These are phyloP conservation scores for Trididemnum miniatum DNA, from an alignment of 23 tunicate species.

Conservation along the genomic window DNA sequence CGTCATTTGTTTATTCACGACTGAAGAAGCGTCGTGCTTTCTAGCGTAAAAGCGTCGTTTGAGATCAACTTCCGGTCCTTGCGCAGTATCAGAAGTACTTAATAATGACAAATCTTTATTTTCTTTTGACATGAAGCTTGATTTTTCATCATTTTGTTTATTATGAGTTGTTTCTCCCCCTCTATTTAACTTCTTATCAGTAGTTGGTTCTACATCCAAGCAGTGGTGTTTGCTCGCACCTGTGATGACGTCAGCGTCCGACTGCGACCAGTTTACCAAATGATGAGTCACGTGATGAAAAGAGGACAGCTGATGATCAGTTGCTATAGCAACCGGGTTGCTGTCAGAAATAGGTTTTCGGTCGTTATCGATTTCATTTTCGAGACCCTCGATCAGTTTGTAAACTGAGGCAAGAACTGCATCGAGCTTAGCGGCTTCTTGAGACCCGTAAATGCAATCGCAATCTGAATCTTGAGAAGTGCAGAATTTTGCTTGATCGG, in stretches of 20 bases:
- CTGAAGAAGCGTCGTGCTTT: not conserved
- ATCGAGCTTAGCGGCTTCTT: slow-evolving; percentile 15
- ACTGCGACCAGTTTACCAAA: not conserved
- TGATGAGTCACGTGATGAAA: not conserved
- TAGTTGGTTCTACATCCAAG: not conserved
- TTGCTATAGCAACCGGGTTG: slow-evolving; percentile 6
- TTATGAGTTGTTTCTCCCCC: not conserved
- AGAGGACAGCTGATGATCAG: not conserved
- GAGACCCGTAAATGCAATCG: not conserved
- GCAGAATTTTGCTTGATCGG: not conserved
- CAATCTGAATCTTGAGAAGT: not conserved
- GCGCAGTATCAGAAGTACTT: not conserved
- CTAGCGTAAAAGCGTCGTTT: not conserved
- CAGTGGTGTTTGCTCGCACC: slow-evolving; percentile 8
- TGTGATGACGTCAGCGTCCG: not conserved
- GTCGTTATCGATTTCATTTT: slow-evolving; percentile 10
- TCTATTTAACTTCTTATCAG: not conserved
- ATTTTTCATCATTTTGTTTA: not conserved
- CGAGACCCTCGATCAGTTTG: slow-evolving; percentile 22
- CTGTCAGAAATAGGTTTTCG: not conserved
- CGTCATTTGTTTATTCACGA: slow-evolving; percentile 25
- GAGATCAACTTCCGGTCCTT: not conserved
- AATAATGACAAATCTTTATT: slow-evolving; percentile 13
- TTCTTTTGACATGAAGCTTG: slow-evolving; percentile 18
- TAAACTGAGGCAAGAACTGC: slow-evolving; percentile 9